Base-by-base conservation (phyloP, 2,113 vertebrate species). In the Calidris pugnax region DNA sequence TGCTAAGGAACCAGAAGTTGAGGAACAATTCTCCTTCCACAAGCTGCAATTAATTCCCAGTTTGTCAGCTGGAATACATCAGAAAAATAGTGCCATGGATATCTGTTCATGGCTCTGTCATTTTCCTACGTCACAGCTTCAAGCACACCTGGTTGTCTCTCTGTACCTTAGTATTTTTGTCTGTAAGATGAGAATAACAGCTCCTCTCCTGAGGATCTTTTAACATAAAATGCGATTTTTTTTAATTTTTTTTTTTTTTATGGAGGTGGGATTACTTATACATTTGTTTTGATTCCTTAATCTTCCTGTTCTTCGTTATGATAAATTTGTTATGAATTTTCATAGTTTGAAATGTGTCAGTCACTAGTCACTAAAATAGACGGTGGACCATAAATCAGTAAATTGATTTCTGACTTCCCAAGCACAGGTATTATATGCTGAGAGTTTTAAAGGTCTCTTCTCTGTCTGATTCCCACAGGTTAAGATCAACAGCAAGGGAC, bases 401-500 rank as follows among this genome's bases (percentile, higher is more conserved):
- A 79, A 85, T 75, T 86, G 39, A 86, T 74, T 84, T 73, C 77
- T 92, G n/a, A 68, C 86, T 57, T 64, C 43, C 41, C 86, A 67
- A 91, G 45, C 39, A 39, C 15, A 39, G 6, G 77, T 89, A 10
- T 59, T 22, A 32, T 5, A n/a, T 50, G 26, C 39, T 80, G 33
- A 85, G 14, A 22, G 35, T 91, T 94, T 89, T 72, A 85, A 95
- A 89, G 8, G 9, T 90, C 12, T 94, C 17, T 20, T 14, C 5
- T 63, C 18, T 91, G 24, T 67, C 35, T 87, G 6, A 56, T 92
- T 95, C 39, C 90, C 87, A 75, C 96, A 99, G 99, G 99, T 99
- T 90, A 98, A 97, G 96, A 99, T 99, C 94, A 99, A 99, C 98
- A 99, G 99, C 95, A 98, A 98, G 83, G 99, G 99, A 21, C 95